phyloP scores from a whole-genome alignment of 1,140 invertebrate genomes.

The Meloidogyne floridensis region DNA sequence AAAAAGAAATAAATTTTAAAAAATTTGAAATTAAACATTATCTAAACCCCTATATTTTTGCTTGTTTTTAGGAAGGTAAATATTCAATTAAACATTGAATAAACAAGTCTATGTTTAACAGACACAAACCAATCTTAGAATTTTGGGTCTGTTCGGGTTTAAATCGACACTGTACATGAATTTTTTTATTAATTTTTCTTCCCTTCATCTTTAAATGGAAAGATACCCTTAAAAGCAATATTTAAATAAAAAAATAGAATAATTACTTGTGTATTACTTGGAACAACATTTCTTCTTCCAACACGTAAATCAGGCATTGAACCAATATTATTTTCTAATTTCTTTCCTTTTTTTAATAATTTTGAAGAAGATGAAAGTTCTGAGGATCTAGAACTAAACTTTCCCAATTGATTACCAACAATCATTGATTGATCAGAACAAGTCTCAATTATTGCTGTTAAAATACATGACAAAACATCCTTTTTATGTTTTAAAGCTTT shows the following conservation, averaged over 20 bases:
- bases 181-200: too few species aligned
- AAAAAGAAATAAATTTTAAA: neutral
- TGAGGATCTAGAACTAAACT: constrained; percentile 42
- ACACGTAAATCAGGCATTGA: constrained; percentile 53
- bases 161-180: too few species aligned
- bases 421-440: constrained; percentile 41
- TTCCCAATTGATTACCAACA: constrained; percentile 30
- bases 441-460: constrained; percentile 57
- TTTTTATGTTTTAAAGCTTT: constrained; percentile 97
- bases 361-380: constrained; percentile 28
- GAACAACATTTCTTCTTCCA: constrained; percentile 51
- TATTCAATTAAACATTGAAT: too few species aligned
- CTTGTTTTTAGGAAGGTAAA: too few species aligned
- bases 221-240: neutral
- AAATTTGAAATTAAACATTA: neutral
- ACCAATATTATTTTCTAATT: constrained; percentile 34
- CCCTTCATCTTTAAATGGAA: too few species aligned
- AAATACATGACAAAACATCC: constrained; percentile 29
- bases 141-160: too few species aligned
- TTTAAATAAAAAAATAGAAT: neutral
- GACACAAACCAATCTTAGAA: too few species aligned
- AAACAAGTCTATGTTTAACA: too few species aligned
- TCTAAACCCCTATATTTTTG: neutral
- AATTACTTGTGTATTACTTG: constrained; percentile 58
- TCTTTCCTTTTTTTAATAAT: constrained; percentile 45